Evolutionary conservation across 2,113 vertebrate species (phyloP), one percentile per base, ranked within the genome.

Genomic region (Thryonomys swinderianus): DNA sequence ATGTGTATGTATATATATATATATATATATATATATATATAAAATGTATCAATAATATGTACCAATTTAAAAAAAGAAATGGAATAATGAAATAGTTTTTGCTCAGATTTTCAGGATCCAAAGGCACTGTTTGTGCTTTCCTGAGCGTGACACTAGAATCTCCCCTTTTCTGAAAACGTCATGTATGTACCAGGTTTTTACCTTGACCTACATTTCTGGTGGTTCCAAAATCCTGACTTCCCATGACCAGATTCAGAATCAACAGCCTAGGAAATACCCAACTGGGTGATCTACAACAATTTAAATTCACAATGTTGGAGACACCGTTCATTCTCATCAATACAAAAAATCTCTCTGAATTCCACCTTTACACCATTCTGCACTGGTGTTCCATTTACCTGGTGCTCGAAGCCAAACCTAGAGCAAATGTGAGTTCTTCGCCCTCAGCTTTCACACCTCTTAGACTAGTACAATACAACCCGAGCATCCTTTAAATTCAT

Each of bases 291-390:
- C 1, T 80, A 42, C 2, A 23, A 21, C 59, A 73, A 94, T 53
- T 86, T 94, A 93, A 76, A 93, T 67, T 89, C 37, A 62, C 62
- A 23, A 92, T 27, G 20, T 88, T 45, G 23, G 69, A 94, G 79
- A 64, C 4, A 21, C 13, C 83, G 55, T 51, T 83, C 62, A 67
- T 93, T 84, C 64, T 80, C 80, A 67, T 55, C 37, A 76, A 87
- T 27, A 7, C 57, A 3, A 78, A 92, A 51, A 93, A 40, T 42
- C n/a, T 51, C 40, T 37, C n/a, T 34, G 10, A 27, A 42, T 3
- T n/a, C 11, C 32, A 82, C 23, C 62, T 80, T 87, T 40, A 32
- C 32, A 91, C 21, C 85, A 61, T 81, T 91, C 12, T 32, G 23
- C 61, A 88, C 74, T 5, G 59, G 20, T 27, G 88, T 71, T 55